phyloP scores from a whole-genome alignment of 1,140 invertebrate genomes.

The Calosoma granatense region DNA sequence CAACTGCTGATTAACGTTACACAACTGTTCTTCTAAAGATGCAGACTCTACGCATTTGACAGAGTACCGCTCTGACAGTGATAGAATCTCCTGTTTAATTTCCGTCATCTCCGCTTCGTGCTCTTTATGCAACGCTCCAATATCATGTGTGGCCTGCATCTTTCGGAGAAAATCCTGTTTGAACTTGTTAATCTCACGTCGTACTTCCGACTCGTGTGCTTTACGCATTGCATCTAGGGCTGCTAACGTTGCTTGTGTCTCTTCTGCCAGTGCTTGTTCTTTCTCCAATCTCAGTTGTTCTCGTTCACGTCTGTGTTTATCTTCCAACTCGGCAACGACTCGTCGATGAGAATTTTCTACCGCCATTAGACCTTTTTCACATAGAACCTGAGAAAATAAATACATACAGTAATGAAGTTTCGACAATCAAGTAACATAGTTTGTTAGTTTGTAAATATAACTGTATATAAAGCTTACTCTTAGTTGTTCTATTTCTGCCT shows the following conservation, averaged over 20 bases:
- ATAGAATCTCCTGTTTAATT: slow-evolving; percentile 75
- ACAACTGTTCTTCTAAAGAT: slow-evolving; percentile 72
- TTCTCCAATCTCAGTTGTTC: slow-evolving; percentile 66
- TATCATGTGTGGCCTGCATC: slow-evolving; percentile 35
- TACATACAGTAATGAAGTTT: too few species aligned
- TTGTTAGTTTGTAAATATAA: slow-evolving; percentile 2
- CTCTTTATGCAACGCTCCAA: slow-evolving; percentile 40
- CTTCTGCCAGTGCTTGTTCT: slow-evolving; percentile 79
- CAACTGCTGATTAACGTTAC: slow-evolving; percentile 62
- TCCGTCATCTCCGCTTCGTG: slow-evolving; percentile 70
- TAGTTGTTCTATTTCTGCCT: slow-evolving; percentile 77
- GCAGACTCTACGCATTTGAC: slow-evolving; percentile 85
- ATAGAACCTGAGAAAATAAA: slow-evolving; percentile 47
- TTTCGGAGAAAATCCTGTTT: slow-evolving; percentile 75
- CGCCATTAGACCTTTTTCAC: slow-evolving; percentile 74
- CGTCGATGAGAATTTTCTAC: slow-evolving; percentile 85
- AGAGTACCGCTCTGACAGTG: slow-evolving; percentile 82
- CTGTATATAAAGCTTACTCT: slow-evolving; percentile 38
- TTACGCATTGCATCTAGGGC: slow-evolving; percentile 88
- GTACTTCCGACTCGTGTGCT: slow-evolving; percentile 84
- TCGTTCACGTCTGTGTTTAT: slow-evolving; percentile 69
- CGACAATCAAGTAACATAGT: too few species aligned
- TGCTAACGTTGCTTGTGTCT: slow-evolving; percentile 70
- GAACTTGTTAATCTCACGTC: slow-evolving; percentile 76
- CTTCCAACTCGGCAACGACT: slow-evolving; percentile 72